Conservation (phyloP, 2,888 invertebrate genomes). For the Callimorpha dominula region DNA sequence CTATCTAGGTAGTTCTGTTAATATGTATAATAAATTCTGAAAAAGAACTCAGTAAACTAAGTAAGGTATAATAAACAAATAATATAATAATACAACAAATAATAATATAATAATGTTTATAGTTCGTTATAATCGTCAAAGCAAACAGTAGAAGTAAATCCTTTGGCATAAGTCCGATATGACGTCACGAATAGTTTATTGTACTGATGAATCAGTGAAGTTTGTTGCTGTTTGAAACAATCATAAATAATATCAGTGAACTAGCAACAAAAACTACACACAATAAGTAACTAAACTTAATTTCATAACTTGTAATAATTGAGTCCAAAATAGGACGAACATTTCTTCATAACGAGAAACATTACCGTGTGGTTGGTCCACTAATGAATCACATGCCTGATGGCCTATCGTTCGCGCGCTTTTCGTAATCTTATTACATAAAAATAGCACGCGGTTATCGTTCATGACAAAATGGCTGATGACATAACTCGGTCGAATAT, state of each 20-base stretch:
- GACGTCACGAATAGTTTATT: too few species aligned
- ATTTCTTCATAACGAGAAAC: conserved; percentile 42
- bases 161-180: too few species aligned
- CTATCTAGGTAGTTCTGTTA: too few species aligned
- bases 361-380: conserved; percentile 20
- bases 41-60: too few species aligned
- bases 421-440: conserved; percentile 56
- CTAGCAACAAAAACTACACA: not conserved
- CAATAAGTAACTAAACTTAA: not conserved
- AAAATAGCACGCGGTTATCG: conserved; percentile 35
- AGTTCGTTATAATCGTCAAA: too few species aligned
- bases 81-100: too few species aligned
- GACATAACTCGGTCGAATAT: conserved; percentile 42
- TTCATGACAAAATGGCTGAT: conserved; percentile 45
- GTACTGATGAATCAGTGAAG: too few species aligned
- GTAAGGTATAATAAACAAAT: too few species aligned
- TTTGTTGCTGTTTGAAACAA: too few species aligned
- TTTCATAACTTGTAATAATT: conserved; percentile 21
- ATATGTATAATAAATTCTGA: too few species aligned
- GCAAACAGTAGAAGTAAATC: too few species aligned
- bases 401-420: conserved; percentile 36
- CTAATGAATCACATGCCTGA: conserved; percentile 34
- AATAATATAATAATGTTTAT: too few species aligned
- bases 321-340: conserved; percentile 37
- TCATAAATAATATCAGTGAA: not conserved